These are phyloP conservation scores for Microcebus murinus DNA, from an alignment of 2,113 vertebrate species.

Conservation along the genomic window DNA sequence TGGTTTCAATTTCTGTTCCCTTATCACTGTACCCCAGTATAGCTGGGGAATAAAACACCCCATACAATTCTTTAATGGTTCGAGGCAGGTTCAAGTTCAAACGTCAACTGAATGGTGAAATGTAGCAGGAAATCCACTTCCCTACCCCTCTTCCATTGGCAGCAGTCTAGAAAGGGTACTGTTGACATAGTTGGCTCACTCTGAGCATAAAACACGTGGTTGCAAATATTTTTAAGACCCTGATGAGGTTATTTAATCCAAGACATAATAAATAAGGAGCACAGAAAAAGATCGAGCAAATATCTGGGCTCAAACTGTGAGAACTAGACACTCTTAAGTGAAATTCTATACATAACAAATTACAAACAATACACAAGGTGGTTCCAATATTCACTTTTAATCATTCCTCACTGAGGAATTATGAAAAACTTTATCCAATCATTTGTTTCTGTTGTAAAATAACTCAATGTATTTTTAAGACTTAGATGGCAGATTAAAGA, in stretches of 20 bases:
- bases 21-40: conserved; percentile 3
- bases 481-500: conserved; percentile 15
- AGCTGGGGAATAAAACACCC: background rate
- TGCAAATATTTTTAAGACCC: background rate
- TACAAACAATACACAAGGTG: background rate
- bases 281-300: background rate
- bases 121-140: background rate
- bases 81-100: background rate
- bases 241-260: background rate
- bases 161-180: background rate
- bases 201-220: background rate
- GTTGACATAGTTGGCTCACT: background rate
- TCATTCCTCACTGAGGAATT: conserved; percentile 4
- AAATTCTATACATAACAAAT: background rate
- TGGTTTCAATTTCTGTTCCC: background rate
- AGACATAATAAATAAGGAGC: background rate
- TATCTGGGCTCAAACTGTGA: background rate
- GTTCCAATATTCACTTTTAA: background rate
- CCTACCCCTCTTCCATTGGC: background rate
- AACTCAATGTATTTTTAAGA: background rate
- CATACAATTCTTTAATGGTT: background rate
- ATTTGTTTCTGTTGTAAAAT: background rate
- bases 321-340: background rate
- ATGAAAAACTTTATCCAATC: background rate
- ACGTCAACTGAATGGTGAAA: background rate